Base-by-base conservation (phyloP, 2,888 invertebrate species). In the Petrophora chlorosata region DNA sequence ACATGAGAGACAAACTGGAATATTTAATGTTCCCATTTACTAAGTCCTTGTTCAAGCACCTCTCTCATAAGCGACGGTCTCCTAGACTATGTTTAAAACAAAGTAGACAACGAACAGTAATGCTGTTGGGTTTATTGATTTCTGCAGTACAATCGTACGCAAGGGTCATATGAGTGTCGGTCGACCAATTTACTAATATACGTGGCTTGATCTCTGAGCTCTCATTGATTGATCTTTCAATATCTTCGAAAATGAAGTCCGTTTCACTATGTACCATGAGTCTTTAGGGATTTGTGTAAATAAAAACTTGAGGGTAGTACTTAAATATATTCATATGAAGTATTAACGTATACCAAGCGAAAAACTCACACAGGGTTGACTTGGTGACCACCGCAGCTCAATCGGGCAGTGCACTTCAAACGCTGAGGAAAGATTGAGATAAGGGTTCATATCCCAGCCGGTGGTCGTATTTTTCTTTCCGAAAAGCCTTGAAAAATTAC, bases 101-200 rank as follows among this genome's bases (percentile, higher is more conserved):
- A 45, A 39, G 39, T 48, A 26, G 23, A 45, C 19, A 33, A 22
- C 23, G 45, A 49, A 52, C 48, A 49, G 52, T 38, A 46, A 34
- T 39, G 9, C 7, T 26, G 23, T 26, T 25, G 22, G 25, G n/a
- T 19, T 55, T 51, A 51, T 53, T 26, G 50, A 50, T 46, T 58
- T 43, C 53, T 34, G 44, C 33, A 45, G 40, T 56, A 53, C 45
- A 46, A 52, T 46, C 34, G 49, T 44, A 53, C 41, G 36, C 30
- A 28, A 38, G 43, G 58, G 53, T 58, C 58, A 58, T 39, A 48
- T 32, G 17, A 13, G 49, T 43, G 43, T 39, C 49, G 28, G 43
- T 39, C 49, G 28, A 43, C 29, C 43, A 47, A 34, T 47, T 42
- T 16, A 25, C n/a, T 22, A 17, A n/a, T 17, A 23, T 25, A 25